These are phyloP conservation scores for Cataglyphis rosenhaueri DNA, from an alignment of 2,888 invertebrate species.

Conservation along the genomic window DNA sequence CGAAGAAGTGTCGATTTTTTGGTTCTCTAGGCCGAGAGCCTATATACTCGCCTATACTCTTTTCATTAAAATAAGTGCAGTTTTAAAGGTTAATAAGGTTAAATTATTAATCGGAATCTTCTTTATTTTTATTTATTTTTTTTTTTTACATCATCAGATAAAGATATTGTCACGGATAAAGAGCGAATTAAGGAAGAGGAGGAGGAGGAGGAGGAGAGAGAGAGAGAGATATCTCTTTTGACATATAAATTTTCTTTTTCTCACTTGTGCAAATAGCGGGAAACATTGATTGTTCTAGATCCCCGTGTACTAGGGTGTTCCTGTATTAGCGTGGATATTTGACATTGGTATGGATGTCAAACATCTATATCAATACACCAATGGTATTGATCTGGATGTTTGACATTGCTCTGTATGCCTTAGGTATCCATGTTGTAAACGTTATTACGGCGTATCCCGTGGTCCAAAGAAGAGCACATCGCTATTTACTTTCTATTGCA, in stretches of 20 bases:
- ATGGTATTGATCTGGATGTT: constrained; percentile 45
- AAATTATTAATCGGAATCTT: constrained; percentile 17
- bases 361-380: constrained; percentile 50
- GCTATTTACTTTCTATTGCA: not conserved
- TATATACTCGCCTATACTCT: not conserved
- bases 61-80: not conserved
- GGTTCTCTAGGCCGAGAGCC: not conserved
- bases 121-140: not conserved
- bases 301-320: constrained; percentile 20
- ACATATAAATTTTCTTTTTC: not conserved
- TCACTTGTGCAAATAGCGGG: not conserved
- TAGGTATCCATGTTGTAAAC: constrained; percentile 32
- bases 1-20: constrained; percentile 21
- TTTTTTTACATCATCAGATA: not conserved
- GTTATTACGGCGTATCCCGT: constrained; percentile 26
- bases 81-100: not conserved
- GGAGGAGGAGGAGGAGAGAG: too few relatives aligned
- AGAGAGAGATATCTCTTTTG: too few relatives aligned
- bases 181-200: not conserved
- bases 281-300: constrained; percentile 16
- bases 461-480: constrained; percentile 14
- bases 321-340: constrained; percentile 44
- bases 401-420: constrained; percentile 40
- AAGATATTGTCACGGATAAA: not conserved
- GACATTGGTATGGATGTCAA: constrained; percentile 51